phyloP scores from a whole-genome alignment of 2,113 vertebrate genomes.

The Microcebus griseorufus region DNA sequence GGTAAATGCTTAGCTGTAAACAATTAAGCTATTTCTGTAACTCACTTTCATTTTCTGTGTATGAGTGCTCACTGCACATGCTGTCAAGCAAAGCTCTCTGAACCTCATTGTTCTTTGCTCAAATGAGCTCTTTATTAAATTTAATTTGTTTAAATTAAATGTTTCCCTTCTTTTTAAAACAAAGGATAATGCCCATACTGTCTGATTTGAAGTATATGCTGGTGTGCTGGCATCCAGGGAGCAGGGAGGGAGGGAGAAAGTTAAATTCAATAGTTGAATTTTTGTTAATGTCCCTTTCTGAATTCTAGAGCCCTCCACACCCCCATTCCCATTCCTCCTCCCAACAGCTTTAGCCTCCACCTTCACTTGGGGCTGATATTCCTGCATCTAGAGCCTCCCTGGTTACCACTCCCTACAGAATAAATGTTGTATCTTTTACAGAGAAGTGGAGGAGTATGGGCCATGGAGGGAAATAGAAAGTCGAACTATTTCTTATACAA shows the following conservation, averaged over 20 bases:
- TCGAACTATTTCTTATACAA: accelerated
- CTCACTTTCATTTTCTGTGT: not conserved
- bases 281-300: not conserved
- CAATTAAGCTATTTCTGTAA: not conserved
- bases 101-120: not conserved
- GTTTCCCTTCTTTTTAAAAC: not conserved
- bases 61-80: not conserved
- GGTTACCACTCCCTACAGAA: no score
- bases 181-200: not conserved
- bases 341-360: not conserved
- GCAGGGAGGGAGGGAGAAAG: no score
- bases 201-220: no score
- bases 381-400: not conserved
- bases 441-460: not conserved
- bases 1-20: not conserved
- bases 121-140: not conserved
- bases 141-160: not conserved
- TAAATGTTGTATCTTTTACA: not conserved
- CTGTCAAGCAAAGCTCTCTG: not conserved
- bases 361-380: not conserved
- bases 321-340: no score
- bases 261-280: not conserved
- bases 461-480: not conserved
- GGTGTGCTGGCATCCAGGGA: not conserved
- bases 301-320: not conserved